phyloP scores from a whole-genome alignment of 2,888 invertebrate species.

The Panorpa germanica region DNA sequence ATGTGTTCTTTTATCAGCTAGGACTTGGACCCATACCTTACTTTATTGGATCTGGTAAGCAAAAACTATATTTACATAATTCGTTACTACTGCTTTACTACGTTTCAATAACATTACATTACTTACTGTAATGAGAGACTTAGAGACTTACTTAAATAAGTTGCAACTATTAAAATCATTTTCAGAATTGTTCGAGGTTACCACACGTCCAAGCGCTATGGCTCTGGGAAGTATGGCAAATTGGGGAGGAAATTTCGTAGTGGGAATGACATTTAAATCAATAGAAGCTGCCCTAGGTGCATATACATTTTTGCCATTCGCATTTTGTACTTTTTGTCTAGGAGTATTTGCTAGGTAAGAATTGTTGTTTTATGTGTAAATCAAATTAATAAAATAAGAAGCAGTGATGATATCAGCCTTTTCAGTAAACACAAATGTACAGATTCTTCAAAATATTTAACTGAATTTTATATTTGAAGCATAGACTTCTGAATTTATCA shows the following conservation, averaged over 20 bases:
- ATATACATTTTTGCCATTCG: slow-evolving; percentile 60
- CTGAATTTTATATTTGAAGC: too few relatives aligned
- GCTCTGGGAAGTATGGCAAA: slow-evolving; percentile 70
- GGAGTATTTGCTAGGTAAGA: slow-evolving; percentile 41
- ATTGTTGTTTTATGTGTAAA: too few relatives aligned
- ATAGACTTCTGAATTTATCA: slow-evolving; percentile 3
- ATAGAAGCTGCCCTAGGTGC: slow-evolving; percentile 43
- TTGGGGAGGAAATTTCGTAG: slow-evolving; percentile 76
- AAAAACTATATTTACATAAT: slow-evolving; percentile 1
- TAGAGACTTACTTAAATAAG: neutral
- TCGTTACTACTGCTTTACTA: slow-evolving; percentile 4
- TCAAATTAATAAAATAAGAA: slow-evolving; percentile 2
- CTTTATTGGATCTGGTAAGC: slow-evolving; percentile 58
- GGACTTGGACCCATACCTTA: slow-evolving; percentile 77
- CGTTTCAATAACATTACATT: too few relatives aligned
- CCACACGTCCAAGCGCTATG: slow-evolving; percentile 71
- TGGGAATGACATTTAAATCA: slow-evolving; percentile 59
- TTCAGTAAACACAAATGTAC: neutral
- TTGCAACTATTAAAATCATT: slow-evolving; percentile 13
- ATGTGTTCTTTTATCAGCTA: slow-evolving; percentile 63
- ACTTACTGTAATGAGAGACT: neutral
- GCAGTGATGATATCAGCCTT: slow-evolving; percentile 1
- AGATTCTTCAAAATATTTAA: slow-evolving; percentile 1
- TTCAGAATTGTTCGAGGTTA: slow-evolving; percentile 64
- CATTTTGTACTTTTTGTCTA: slow-evolving; percentile 30